phyloP scores from a whole-genome alignment of 2,888 invertebrate species.

The Boloria euphrosyne region DNA sequence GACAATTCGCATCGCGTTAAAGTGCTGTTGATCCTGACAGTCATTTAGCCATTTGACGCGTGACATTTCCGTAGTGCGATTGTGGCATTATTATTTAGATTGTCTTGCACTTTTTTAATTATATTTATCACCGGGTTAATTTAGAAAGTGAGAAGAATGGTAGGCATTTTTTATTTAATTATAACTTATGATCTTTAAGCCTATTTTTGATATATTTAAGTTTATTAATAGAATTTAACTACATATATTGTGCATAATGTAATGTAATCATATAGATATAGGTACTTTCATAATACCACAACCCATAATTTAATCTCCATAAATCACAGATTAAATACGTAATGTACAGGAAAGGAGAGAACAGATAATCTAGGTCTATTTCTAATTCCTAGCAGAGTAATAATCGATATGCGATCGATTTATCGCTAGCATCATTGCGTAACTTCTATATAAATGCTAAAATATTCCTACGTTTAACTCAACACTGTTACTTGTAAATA shows the following conservation, averaged over 20 bases:
- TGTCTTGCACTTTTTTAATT: not conserved
- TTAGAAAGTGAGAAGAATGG: no score
- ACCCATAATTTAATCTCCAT: slow-evolving; percentile 2
- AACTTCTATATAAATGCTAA: slow-evolving; percentile 29
- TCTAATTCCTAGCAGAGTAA: slow-evolving; percentile 20
- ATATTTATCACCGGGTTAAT: no score
- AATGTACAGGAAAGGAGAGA: slow-evolving; percentile 19
- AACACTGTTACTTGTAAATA: slow-evolving; percentile 28
- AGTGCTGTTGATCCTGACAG: slow-evolving; percentile 34
- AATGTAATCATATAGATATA: not conserved
- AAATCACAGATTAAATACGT: slow-evolving; percentile 18
- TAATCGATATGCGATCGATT: slow-evolving; percentile 30
- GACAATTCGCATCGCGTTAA: slow-evolving; percentile 44
- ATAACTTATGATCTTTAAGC: no score
- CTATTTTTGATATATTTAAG: not conserved
- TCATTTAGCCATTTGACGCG: slow-evolving; percentile 25
- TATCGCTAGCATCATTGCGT: slow-evolving; percentile 21
- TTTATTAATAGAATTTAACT: no score
- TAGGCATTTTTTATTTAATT: no score
- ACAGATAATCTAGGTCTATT: slow-evolving; percentile 15
- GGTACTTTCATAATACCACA: slow-evolving; percentile 3
- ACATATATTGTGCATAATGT: no score
- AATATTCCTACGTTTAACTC: slow-evolving; percentile 30
- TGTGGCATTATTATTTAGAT: slow-evolving; percentile 12
- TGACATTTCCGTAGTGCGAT: slow-evolving; percentile 20